Conservation (phyloP, 2,797 vertebrate species). For the Neostethus bicornis region DNA sequence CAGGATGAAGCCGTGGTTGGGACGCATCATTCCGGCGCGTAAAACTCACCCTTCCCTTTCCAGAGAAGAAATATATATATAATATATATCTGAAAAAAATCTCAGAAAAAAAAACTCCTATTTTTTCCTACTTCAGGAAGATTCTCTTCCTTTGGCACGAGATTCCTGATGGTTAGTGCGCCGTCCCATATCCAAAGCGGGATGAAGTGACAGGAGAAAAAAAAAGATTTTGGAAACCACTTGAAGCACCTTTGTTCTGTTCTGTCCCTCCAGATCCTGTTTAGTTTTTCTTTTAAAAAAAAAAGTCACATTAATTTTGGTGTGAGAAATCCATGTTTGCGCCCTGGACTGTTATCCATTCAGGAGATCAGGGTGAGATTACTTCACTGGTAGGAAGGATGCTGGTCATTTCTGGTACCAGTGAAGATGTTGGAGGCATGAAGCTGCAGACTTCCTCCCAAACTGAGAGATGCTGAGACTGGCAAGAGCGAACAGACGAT, state of each 20-base stretch:
- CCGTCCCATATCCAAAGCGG: constrained; percentile 79
- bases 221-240: constrained; percentile 34
- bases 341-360: constrained; percentile 57
- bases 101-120: constrained; percentile 39
- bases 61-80: constrained; percentile 11
- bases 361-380: constrained; percentile 35
- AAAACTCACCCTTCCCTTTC: constrained; percentile 59
- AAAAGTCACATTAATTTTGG: constrained; percentile 65
- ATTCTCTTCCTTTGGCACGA: constrained; percentile 68
- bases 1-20: constrained; percentile 81
- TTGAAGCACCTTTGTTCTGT: constrained; percentile 35
- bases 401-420: constrained; percentile 49
- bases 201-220: constrained; percentile 31
- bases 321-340: constrained; percentile 71
- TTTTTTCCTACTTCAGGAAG: constrained; percentile 71
- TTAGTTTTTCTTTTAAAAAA: too few relatives aligned
- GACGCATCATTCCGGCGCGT: constrained; percentile 81
- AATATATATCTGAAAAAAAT: neutral
- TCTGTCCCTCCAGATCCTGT: constrained; percentile 48
- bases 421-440: constrained; percentile 65
- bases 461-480: constrained; percentile 64
- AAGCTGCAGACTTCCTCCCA: constrained; percentile 64
- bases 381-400: constrained; percentile 33
- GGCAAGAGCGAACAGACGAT: constrained; percentile 69
- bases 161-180: constrained; percentile 67